Percentiles rank a stretch among this genome's conserved stretches.
Evolutionary conservation across 2,113 vertebrate species (phyloP).

Genomic region (Elephas maximus): DNA sequence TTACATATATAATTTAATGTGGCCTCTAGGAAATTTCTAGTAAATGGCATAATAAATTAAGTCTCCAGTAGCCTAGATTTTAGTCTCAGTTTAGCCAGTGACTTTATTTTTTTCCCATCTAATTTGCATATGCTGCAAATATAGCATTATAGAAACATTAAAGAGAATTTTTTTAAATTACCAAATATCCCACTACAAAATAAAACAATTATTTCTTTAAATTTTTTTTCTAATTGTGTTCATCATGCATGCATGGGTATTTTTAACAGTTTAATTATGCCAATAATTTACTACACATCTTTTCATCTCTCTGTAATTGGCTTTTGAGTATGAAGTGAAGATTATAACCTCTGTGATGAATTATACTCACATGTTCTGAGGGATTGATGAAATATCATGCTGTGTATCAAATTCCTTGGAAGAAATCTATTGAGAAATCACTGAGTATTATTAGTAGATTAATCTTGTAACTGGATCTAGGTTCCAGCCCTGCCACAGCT

Average conservation of each 20-base stretch:
- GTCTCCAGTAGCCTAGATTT: background rate
- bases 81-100: background rate
- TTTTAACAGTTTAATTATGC: background rate
- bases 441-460: background rate
- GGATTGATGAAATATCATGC: background rate
- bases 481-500: background rate
- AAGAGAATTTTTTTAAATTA: background rate
- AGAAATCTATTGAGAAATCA: background rate
- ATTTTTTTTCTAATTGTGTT: background rate
- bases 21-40: background rate
- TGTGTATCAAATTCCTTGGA: background rate
- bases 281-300: background rate
- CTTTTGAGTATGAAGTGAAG: background rate
- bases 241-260: background rate
- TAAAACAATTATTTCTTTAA: conserved; percentile 26
- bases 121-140: background rate
- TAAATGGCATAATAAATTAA: background rate
- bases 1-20: background rate
- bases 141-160: background rate
- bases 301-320: background rate
- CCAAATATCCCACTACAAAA: background rate
- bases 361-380: background rate
- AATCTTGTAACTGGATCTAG: background rate
- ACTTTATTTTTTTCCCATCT: background rate
- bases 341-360: background rate